phyloP scores from a whole-genome alignment of 1,140 invertebrate species.

The Drosophila takahashii region DNA sequence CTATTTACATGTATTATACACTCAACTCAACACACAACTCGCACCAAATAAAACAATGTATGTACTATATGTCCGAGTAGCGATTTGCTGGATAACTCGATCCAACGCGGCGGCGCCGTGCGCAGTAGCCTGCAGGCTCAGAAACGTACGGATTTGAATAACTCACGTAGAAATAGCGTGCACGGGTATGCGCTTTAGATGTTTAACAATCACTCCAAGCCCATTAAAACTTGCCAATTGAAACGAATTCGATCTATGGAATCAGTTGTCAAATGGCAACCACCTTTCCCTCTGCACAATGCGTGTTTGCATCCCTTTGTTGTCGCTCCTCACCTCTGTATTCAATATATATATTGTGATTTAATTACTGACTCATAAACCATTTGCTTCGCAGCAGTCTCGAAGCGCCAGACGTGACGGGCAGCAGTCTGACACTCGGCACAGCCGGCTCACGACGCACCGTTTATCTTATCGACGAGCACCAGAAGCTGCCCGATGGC shows the following conservation, averaged over 20 bases:
- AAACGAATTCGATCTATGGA: background rate
- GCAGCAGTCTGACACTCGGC: constrained; percentile 88
- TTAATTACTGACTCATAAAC: constrained; percentile 1
- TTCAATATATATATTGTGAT: background rate
- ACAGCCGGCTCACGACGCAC: constrained; percentile 92
- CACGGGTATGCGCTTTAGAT: constrained; percentile 83
- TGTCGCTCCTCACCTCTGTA: constrained; percentile 12
- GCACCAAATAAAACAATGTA: constrained; percentile 36
- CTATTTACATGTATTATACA: constrained; percentile 71
- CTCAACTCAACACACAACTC: constrained; percentile 33
- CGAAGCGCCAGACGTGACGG: constrained; percentile 84
- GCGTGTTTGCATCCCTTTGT: constrained; percentile 2
- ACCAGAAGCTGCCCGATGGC: constrained; percentile 86
- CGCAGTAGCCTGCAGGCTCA: constrained; percentile 82
- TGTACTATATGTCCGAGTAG: constrained; percentile 37
- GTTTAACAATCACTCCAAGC: constrained; percentile 54
- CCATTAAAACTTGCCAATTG: constrained; percentile 10
- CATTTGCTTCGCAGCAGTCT: constrained; percentile 57
- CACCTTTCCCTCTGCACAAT: constrained; percentile 2
- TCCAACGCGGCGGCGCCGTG: constrained; percentile 72
- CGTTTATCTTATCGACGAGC: constrained; percentile 92
- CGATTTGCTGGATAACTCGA: constrained; percentile 76
- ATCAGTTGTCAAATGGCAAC: background rate
- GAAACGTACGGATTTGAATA: constrained; percentile 84
- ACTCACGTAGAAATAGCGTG: constrained; percentile 84